A percentile compares a stretch with the other conserved stretches of the same genome.
Evolutionary conservation across 2,113 vertebrate genomes (phyloP).

Genomic region (Colossoma macropomum): DNA sequence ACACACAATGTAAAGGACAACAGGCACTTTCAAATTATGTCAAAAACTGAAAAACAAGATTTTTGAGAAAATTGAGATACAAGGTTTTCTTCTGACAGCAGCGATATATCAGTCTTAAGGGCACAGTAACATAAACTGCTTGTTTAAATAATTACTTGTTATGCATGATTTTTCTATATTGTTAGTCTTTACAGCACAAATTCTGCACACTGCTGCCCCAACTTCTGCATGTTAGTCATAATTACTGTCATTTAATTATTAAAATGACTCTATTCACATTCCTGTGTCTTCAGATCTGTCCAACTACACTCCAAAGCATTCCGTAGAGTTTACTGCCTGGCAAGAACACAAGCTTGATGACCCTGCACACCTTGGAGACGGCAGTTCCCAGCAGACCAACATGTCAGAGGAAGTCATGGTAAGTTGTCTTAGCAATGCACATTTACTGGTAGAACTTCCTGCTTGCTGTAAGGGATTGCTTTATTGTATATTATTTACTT

Average conservation of each 20-base stretch:
- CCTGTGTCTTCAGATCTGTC: conserved; percentile 80
- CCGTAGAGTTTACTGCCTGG: conserved; percentile 87
- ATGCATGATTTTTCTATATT: not conserved
- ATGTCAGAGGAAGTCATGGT: conserved; percentile 86
- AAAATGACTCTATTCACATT: not conserved
- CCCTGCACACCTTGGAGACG: conserved; percentile 57
- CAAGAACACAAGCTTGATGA: conserved; percentile 85
- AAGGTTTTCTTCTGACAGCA: no score
- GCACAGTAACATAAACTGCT: no score
- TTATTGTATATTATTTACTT: no score
- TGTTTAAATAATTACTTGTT: no score
- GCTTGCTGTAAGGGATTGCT: no score
- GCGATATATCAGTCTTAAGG: no score
- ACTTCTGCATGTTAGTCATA: not conserved
- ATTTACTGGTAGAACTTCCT: no score
- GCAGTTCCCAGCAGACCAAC: conserved; percentile 59
- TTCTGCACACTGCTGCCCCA: not conserved
- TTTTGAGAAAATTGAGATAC: no score
- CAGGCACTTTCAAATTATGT: no score
- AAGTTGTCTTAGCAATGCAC: conserved; percentile 55
- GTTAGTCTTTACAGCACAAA: not conserved
- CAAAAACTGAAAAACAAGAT: no score
- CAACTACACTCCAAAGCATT: conserved; percentile 91
- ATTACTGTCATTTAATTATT: conserved; percentile 3
- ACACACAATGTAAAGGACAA: no score